Percentiles rank a stretch among this genome's conserved stretches.
phyloP scores from a whole-genome alignment of 2,113 vertebrate genomes.

The Macroglossus sobrinus region DNA sequence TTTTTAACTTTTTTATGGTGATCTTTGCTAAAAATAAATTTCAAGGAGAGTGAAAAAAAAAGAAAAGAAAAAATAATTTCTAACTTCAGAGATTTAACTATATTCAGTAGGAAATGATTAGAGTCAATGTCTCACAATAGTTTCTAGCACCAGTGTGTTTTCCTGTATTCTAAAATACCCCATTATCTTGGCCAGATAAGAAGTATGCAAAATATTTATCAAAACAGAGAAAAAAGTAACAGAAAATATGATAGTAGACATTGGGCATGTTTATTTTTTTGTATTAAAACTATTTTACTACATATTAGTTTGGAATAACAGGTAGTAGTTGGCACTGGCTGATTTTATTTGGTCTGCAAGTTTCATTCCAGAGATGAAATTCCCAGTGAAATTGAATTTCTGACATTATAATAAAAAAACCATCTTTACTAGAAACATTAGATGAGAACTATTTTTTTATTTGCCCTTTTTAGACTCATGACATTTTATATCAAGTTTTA shows the following conservation, averaged over 20 bases:
- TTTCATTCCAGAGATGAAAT: slow-evolving; percentile 12
- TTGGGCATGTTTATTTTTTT: not conserved
- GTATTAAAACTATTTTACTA: not conserved
- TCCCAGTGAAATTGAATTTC: slow-evolving; percentile 12
- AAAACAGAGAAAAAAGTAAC: not conserved
- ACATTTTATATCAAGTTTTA: not conserved
- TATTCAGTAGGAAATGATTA: not conserved
- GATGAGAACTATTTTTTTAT: not conserved
- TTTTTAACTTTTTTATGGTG: not conserved
- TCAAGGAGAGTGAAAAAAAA: not conserved
- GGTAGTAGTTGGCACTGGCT: not conserved
- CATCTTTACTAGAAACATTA: not conserved
- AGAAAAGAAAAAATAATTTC: not conserved
- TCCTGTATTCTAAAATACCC: not conserved
- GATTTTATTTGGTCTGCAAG: not conserved
- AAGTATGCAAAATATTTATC: not conserved
- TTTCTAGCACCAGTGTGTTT: not conserved
- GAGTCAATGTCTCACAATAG: not conserved
- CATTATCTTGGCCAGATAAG: not conserved
- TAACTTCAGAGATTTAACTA: not conserved
- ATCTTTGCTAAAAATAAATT: not conserved
- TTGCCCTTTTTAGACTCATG: not conserved
- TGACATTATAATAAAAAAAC: slow-evolving; percentile 38
- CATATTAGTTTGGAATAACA: slow-evolving; percentile 2
- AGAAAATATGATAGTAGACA: not conserved